A percentile compares a stretch with the other conserved stretches of the same genome.
Conservation (phyloP, 1,140 invertebrate species). For the Euura lappo region DNA sequence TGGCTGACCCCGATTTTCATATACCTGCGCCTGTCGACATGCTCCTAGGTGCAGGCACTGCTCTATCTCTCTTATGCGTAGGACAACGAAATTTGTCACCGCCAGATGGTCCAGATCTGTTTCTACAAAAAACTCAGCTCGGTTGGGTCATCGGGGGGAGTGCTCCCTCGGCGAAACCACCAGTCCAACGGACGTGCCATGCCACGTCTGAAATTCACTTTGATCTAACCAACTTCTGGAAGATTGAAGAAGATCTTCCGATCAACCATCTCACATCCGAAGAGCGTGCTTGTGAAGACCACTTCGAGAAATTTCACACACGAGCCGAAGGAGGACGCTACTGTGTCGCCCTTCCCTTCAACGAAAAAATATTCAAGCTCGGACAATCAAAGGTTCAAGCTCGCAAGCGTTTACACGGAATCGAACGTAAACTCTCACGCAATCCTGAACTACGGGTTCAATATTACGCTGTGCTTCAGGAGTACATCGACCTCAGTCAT, state of each 20-base stretch:
- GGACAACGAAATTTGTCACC: too few species aligned
- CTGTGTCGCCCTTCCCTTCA: too few species aligned
- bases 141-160: not conserved
- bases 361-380: too few species aligned
- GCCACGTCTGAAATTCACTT: not conserved
- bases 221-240: not conserved
- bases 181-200: not conserved
- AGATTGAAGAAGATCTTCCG: not conserved
- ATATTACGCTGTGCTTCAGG: slow-evolving; percentile 17
- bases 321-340: too few species aligned
- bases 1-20: too few species aligned
- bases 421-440: not conserved
- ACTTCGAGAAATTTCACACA: not conserved
- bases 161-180: not conserved
- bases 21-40: too few species aligned
- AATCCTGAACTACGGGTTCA: not conserved
- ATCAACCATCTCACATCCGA: not conserved
- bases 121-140: too few species aligned
- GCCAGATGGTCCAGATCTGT: too few species aligned
- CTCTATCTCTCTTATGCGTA: too few species aligned
- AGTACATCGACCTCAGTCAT: slow-evolving; percentile 21
- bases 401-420: not conserved
- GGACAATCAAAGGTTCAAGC: not conserved
- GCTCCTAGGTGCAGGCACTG: too few species aligned
- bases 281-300: not conserved